Percentiles rank a stretch among this genome's conserved stretches.
phyloP scores from a whole-genome alignment of 2,113 vertebrate genomes.

The Ictalurus furcatus region DNA sequence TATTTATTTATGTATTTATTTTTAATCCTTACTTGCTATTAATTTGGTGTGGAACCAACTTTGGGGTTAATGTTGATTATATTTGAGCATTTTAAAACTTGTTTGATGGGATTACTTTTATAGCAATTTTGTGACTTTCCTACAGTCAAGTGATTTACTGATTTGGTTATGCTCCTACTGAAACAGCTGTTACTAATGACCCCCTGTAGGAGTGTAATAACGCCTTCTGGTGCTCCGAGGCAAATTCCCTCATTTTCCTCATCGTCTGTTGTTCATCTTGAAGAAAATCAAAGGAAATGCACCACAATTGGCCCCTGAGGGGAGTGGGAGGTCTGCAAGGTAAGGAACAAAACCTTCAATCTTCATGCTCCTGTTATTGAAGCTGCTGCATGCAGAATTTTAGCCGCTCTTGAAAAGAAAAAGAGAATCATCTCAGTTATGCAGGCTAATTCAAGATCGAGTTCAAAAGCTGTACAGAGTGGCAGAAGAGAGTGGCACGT shows the following conservation, averaged over 20 bases:
- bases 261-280: conserved; percentile 31
- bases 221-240: conserved; percentile 13
- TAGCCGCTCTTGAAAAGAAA: background rate
- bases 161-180: conserved; percentile 14
- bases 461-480: background rate
- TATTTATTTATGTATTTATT: no score
- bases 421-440: background rate
- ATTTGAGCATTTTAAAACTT: background rate
- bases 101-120: background rate
- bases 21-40: no score
- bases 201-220: conserved; percentile 7
- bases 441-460: background rate
- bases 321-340: conserved; percentile 16
- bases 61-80: background rate
- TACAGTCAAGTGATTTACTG: conserved; percentile 27
- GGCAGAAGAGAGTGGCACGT: background rate
- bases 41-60: background rate
- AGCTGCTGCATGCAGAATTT: background rate
- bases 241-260: conserved; percentile 27
- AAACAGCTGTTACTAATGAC: conserved; percentile 52
- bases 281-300: conserved; percentile 24
- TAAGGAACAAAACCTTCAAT: conserved; percentile 14
- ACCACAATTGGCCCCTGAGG: conserved; percentile 12
- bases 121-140: conserved; percentile 6
- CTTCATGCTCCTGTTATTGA: conserved; percentile 1